These are phyloP conservation scores for Megaceryle torquata DNA, from an alignment of 2,113 vertebrate species.

Conservation along the genomic window DNA sequence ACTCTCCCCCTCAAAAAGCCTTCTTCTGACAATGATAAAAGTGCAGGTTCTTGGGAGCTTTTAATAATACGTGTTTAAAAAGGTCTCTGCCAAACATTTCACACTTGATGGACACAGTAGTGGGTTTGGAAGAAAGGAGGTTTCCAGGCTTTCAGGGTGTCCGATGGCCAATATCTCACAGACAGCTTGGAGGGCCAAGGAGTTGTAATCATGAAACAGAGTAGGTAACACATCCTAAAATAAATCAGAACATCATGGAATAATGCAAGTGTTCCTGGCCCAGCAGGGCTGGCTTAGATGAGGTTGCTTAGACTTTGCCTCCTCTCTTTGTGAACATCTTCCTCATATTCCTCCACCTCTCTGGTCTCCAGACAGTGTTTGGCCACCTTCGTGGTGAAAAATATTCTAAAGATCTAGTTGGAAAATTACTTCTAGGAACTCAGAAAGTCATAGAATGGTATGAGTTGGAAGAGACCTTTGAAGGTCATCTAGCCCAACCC, in stretches of 20 bases:
- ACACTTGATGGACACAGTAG: neutral
- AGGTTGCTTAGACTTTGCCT: neutral
- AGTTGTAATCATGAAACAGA: neutral
- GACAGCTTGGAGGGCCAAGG: neutral
- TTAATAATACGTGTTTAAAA: neutral
- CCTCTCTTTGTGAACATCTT: fast-evolving
- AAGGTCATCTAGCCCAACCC: neutral
- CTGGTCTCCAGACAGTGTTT: neutral
- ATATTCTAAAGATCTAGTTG: neutral
- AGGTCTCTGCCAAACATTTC: neutral
- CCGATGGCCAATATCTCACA: neutral
- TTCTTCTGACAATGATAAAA: neutral
- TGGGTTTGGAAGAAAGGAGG: neutral
- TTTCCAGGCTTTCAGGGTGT: neutral
- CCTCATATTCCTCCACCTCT: neutral
- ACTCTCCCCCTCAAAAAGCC: fast-evolving
- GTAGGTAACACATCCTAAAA: neutral
- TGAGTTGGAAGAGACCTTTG: neutral
- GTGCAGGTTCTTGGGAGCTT: neutral
- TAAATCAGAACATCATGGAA: neutral
- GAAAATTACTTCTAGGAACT: neutral
- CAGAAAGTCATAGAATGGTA: neutral
- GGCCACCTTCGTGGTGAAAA: neutral
- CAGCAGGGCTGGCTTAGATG: neutral
- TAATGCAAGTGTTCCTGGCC: neutral